Percentiles rank a stretch among this genome's conserved stretches.
phyloP scores from a whole-genome alignment of 2,797 vertebrate genomes.

The Eleutherodactylus coqui region DNA sequence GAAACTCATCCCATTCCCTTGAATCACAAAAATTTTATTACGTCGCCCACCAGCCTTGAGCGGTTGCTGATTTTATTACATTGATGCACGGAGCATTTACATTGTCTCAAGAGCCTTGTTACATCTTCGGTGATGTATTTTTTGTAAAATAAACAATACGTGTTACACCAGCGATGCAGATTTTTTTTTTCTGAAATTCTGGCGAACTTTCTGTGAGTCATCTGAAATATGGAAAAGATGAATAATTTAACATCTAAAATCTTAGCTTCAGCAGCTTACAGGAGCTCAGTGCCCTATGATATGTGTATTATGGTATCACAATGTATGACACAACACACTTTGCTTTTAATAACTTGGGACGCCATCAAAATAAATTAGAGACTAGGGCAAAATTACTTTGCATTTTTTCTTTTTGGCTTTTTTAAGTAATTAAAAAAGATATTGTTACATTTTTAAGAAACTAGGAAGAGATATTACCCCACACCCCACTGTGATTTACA shows the following conservation, averaged over 20 bases:
- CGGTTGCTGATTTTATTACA: slow-evolving; percentile 42
- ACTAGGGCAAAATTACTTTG: slow-evolving; percentile 42
- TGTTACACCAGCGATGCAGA: slow-evolving; percentile 43
- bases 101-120: slow-evolving; percentile 63
- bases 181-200: slow-evolving; percentile 51
- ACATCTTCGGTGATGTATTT: slow-evolving; percentile 51
- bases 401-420: slow-evolving; percentile 18
- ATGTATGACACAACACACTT: slow-evolving; percentile 54
- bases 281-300: slow-evolving; percentile 30
- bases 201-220: slow-evolving; percentile 37
- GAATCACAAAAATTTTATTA: slow-evolving; percentile 43
- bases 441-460: slow-evolving; percentile 63
- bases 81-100: slow-evolving; percentile 48
- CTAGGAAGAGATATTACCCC: slow-evolving; percentile 66
- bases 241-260: slow-evolving; percentile 58
- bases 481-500: slow-evolving; percentile 69
- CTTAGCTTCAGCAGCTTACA: slow-evolving; percentile 51
- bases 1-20: slow-evolving; percentile 4
- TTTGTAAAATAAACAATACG: slow-evolving; percentile 59
- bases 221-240: slow-evolving; percentile 55
- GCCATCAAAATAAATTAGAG: slow-evolving; percentile 53
- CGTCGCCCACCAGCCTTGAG: neutral
- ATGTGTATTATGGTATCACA: slow-evolving; percentile 54
- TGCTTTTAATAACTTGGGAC: slow-evolving; percentile 60
- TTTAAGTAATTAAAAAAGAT: slow-evolving; percentile 53